Percentiles rank a stretch among this genome's conserved stretches.
Conservation (phyloP, 2,888 invertebrate species). For the Sminthurides aquaticus region DNA sequence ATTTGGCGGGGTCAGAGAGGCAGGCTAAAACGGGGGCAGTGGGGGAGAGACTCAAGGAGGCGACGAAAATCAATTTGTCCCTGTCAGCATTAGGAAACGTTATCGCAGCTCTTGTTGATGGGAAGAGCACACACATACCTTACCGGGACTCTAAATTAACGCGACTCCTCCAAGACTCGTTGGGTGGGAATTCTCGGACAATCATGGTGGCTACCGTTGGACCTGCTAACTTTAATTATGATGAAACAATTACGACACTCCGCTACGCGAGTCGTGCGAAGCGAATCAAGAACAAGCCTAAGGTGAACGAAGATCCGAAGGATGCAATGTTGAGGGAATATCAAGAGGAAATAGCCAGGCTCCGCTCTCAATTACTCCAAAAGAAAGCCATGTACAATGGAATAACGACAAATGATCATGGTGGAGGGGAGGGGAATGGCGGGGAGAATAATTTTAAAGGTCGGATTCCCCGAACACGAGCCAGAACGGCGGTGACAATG, state of each 20-base stretch:
- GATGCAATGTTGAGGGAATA: conserved; percentile 92
- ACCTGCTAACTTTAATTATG: conserved; percentile 94
- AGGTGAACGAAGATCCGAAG: conserved; percentile 98
- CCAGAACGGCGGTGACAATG: conserved; percentile 17
- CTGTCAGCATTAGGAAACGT: conserved; percentile 82
- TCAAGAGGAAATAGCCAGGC: conserved; percentile 83
- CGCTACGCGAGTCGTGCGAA: conserved; percentile 95
- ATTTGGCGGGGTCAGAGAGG: conserved; percentile 56
- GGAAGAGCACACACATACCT: conserved; percentile 69
- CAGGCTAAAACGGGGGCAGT: conserved; percentile 60
- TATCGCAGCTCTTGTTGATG: conserved; percentile 77
- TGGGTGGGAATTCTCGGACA: conserved; percentile 97
- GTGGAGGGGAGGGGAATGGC: neutral
- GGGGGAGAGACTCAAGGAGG: conserved; percentile 76
- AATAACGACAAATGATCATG: conserved; percentile 10
- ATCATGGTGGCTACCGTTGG: conserved; percentile 99
- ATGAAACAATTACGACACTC: conserved; percentile 93
- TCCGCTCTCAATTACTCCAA: conserved; percentile 46
- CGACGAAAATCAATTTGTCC: conserved; percentile 81
- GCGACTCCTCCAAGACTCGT: conserved; percentile 68
- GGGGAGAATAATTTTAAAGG: neutral
- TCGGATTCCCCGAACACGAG: neutral
- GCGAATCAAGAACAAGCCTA: conserved; percentile 96
- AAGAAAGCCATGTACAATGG: conserved; percentile 22
- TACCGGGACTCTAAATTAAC: conserved; percentile 81